Evolutionary conservation across 2,797 vertebrate genomes (phyloP).

Genomic region (Echiichthys vipera): DNA sequence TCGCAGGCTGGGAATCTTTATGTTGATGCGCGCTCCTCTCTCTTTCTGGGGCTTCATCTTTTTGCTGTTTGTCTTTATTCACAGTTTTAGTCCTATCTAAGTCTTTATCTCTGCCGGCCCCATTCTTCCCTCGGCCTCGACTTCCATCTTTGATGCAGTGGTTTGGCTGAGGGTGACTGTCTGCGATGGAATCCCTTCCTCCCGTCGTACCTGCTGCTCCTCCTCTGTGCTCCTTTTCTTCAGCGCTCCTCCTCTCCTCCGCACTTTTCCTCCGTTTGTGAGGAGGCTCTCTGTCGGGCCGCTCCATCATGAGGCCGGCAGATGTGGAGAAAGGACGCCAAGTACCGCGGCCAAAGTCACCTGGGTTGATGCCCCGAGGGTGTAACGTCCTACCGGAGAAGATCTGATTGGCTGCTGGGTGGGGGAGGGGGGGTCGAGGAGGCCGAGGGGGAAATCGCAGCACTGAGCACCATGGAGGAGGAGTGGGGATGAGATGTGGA

Average conservation of each 20-base stretch:
- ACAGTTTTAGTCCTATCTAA: constrained; percentile 22
- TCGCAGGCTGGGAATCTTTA: neutral
- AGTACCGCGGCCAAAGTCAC: neutral
- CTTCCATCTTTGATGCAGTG: neutral
- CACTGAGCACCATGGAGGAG: constrained; percentile 41
- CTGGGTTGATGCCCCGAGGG: neutral
- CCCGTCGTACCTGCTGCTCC: neutral
- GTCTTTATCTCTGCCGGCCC: neutral
- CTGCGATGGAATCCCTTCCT: neutral
- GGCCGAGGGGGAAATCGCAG: constrained; percentile 41
- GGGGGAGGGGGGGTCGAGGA: constrained; percentile 10
- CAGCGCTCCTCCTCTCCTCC: constrained; percentile 50
- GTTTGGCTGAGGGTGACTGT: neutral
- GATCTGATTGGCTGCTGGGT: neutral
- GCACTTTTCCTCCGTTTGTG: constrained; percentile 85
- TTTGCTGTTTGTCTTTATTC: neutral
- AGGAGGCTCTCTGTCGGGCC: constrained; percentile 78
- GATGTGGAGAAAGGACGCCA: constrained; percentile 21
- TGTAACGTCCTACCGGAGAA: neutral
- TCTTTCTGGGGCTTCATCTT: neutral
- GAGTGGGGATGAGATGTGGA: neutral
- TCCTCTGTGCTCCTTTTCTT: constrained; percentile 14
- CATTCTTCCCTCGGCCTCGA: neutral
- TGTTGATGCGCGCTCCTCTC: neutral
- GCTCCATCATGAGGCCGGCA: constrained; percentile 51